These are phyloP conservation scores for Semicossyphus pulcher DNA, from an alignment of 2,113 vertebrate species.

Conservation along the genomic window DNA sequence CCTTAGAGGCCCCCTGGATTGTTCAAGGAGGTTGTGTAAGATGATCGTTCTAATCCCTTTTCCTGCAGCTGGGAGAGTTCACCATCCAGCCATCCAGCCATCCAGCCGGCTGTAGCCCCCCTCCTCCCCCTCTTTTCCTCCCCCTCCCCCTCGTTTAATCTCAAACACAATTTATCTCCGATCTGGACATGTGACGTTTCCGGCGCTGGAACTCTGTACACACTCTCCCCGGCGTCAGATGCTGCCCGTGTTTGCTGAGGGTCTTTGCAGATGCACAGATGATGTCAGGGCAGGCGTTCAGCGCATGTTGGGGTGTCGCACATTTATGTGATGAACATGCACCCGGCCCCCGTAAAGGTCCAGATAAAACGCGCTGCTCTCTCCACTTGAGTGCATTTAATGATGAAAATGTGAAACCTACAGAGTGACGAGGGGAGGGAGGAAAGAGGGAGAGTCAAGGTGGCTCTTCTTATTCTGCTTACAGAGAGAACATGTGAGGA, in stretches of 20 bases:
- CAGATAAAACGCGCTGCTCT: background rate
- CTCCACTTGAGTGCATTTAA: background rate
- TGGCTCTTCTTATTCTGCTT: background rate
- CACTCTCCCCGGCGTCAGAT: background rate
- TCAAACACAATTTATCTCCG: slow-evolving; percentile 61
- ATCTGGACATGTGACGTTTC: slow-evolving; percentile 36
- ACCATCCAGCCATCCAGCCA: background rate
- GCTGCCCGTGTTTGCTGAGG: background rate
- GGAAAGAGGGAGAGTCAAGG: background rate
- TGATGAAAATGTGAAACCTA: slow-evolving; percentile 5
- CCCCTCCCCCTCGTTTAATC: slow-evolving; percentile 43
- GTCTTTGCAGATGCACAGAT: slow-evolving; percentile 39
- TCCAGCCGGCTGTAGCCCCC: background rate
- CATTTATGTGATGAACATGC: slow-evolving; percentile 48
- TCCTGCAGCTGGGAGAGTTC: slow-evolving; percentile 53
- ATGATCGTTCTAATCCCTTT: slow-evolving; percentile 47
- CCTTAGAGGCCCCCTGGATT: background rate
- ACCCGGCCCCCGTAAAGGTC: background rate
- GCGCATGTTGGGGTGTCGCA: background rate
- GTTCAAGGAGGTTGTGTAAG: slow-evolving; percentile 52
- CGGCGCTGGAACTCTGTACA: slow-evolving; percentile 1
- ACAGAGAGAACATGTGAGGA: background rate
- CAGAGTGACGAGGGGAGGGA: background rate
- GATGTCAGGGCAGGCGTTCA: slow-evolving; percentile 13
- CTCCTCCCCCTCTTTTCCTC: background rate